Percentiles rank a stretch among this genome's conserved stretches.
These are phyloP conservation scores for Lepidonotus clava DNA, from an alignment of 2,888 invertebrate species.

Conservation along the genomic window DNA sequence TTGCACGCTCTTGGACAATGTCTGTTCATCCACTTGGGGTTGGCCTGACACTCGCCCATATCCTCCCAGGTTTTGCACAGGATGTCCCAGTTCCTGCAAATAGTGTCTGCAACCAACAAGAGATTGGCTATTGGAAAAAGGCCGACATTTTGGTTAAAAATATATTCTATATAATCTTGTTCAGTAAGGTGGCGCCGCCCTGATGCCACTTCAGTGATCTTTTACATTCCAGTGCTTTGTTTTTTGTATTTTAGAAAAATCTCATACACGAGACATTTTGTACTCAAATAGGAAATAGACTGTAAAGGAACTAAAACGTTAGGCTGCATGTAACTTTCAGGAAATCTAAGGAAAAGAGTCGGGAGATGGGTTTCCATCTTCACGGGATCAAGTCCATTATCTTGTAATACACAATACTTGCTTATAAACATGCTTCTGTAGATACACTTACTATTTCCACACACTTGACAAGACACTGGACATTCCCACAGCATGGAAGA, in stretches of 20 bases:
- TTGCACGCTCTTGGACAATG: slow-evolving; percentile 69
- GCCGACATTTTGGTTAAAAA: background rate
- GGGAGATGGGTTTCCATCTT: no score
- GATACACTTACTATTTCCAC: background rate
- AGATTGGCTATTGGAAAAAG: background rate
- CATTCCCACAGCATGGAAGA: background rate
- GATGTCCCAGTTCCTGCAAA: slow-evolving; percentile 46
- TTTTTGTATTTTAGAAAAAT: no score
- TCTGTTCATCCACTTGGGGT: slow-evolving; percentile 57
- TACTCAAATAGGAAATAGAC: no score
- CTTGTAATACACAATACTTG: background rate
- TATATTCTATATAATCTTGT: no score
- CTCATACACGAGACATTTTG: no score
- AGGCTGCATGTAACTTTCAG: no score
- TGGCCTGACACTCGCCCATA: slow-evolving; percentile 57
- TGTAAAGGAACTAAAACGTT: no score
- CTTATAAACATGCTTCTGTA: background rate
- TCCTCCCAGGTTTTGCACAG: slow-evolving; percentile 57
- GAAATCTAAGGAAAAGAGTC: no score
- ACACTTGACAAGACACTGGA: background rate
- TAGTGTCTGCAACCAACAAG: background rate
- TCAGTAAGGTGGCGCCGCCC: no score
- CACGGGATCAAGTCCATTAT: no score
- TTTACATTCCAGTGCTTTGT: no score
- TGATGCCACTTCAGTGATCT: no score